These are phyloP conservation scores for Notocelia uddmanniana DNA, from an alignment of 2,888 invertebrate species.

Conservation along the genomic window DNA sequence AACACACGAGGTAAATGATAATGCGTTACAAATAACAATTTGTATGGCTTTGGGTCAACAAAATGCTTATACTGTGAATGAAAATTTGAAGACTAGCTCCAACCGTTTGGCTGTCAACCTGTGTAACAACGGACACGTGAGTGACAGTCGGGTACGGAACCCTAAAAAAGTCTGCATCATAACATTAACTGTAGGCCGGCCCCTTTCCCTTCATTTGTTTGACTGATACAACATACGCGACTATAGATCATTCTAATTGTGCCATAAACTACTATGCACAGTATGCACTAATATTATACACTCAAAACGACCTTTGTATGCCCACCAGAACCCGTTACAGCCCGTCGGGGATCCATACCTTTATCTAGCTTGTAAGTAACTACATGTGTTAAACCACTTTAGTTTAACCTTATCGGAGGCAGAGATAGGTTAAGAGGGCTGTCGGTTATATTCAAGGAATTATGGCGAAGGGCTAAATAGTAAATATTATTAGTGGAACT, in stretches of 20 bases:
- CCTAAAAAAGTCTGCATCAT: too few species aligned
- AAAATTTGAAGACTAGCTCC: too few species aligned
- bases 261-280: neutral
- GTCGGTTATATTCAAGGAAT: slow-evolving; percentile 18
- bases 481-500: neutral
- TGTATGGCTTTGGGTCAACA: too few species aligned
- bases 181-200: too few species aligned
- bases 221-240: neutral
- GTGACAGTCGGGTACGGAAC: too few species aligned
- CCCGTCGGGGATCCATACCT: slow-evolving; percentile 26
- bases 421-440: slow-evolving; percentile 38
- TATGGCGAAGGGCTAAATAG: neutral
- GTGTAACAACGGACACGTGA: too few species aligned
- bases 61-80: too few species aligned
- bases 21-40: too few species aligned
- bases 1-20: too few species aligned
- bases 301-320: slow-evolving; percentile 10
- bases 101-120: too few species aligned
- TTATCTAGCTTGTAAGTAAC: slow-evolving; percentile 40
- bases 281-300: slow-evolving; percentile 1
- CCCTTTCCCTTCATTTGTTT: too few species aligned
- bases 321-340: slow-evolving; percentile 26
- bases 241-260: neutral
- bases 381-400: slow-evolving; percentile 42
- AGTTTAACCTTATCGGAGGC: slow-evolving; percentile 30